These are phyloP conservation scores for Atlantisia rogersi DNA, from an alignment of 2,113 vertebrate species.

Conservation along the genomic window DNA sequence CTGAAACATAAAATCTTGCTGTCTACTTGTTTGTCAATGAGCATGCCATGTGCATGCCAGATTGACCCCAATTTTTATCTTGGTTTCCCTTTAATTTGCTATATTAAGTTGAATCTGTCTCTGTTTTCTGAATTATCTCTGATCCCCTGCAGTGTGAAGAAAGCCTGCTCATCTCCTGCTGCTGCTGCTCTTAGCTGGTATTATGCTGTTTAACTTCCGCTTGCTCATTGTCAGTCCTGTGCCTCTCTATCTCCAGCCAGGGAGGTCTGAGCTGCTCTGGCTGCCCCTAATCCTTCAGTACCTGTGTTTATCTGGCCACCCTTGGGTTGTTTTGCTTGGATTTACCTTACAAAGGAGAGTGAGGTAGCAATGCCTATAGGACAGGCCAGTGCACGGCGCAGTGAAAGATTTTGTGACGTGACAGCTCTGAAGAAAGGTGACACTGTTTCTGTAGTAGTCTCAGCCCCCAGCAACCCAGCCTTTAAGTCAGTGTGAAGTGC, in stretches of 20 bases:
- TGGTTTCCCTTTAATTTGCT: slow-evolving; percentile 34
- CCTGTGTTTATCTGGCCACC: not conserved
- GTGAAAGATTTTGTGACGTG: not conserved
- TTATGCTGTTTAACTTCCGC: not conserved
- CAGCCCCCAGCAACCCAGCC: not conserved
- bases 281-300: not conserved
- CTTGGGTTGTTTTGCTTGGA: not conserved
- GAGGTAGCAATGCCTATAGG: not conserved
- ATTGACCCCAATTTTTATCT: slow-evolving; percentile 38
- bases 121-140: slow-evolving; percentile 26
- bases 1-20: not conserved
- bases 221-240: not conserved
- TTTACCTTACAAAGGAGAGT: not conserved
- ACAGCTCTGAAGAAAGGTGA: not conserved
- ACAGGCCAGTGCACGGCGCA: not conserved
- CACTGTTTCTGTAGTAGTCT: not conserved
- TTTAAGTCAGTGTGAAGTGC: not conserved
- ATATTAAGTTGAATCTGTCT: slow-evolving; percentile 2
- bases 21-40: not conserved
- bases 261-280: not conserved
- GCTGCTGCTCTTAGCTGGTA: not conserved
- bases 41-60: not conserved
- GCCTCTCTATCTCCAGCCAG: not conserved
- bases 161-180: slow-evolving; percentile 22
- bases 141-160: slow-evolving; percentile 24